Base-by-base conservation (phyloP, 2,797 vertebrate genomes). In the Lerista edwardsae region DNA sequence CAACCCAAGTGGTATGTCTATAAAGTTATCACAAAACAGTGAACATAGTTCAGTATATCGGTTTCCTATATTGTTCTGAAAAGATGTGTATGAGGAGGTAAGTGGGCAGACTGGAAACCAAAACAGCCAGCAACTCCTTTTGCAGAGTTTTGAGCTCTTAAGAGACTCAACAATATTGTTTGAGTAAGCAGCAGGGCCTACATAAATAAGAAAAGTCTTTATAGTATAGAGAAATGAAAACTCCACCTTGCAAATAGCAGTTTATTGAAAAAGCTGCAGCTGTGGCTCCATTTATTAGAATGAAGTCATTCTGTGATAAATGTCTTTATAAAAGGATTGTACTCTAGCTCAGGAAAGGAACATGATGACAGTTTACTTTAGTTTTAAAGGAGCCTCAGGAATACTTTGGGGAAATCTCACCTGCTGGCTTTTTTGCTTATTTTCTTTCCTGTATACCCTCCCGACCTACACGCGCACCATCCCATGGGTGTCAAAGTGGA, bases 251-350 rank as follows among this genome's bases (percentile, higher is more conserved):
- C 15, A 78, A 61, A 78, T 3, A 64, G 27, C 36, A 78, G 36
- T 41, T 78, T 78, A 78, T 64, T 78, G 76, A 47, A 62, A 78
- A 64, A 78, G 17, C 36, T 31, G 39, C 59, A 64, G 25, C 27
- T 64, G 76, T 64, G 27, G 59, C 64, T 78, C 39, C 29, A 64
- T 64, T 44, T 64, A 78, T 64, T 64, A n/a, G 27, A 75, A 75
- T 57, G 51, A 75, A 64, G 36, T 64, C 27, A 44, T 62, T 78
- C 27, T 78, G 61, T 78, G 36, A 78, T 78, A 62, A 77, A 78
- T 62, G 25, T 19, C 36, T 64, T 78, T 78, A 78, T 64, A 64
- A 78, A 78, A n/a, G 7, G 76, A 78, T 64, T 78, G 64, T 64
- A 64, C 39, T 44, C 17, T 78, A 14, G 27, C 14, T n/a, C 59